Conservation (phyloP, 2,113 vertebrate genomes). For the Salminus brasiliensis region DNA sequence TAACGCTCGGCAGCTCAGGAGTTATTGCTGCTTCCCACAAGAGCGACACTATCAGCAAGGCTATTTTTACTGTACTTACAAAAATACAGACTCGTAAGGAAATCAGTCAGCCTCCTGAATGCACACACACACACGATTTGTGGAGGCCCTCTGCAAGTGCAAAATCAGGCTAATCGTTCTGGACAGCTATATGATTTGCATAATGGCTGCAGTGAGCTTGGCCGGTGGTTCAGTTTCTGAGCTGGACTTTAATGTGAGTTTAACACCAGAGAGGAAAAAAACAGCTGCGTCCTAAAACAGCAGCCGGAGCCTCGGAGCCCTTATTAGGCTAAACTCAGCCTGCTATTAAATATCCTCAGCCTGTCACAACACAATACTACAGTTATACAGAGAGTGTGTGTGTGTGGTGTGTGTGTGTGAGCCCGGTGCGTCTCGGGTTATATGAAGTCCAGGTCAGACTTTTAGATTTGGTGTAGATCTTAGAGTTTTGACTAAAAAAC, state of each 20-base stretch:
- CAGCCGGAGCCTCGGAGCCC: background rate
- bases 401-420: constrained; percentile 36
- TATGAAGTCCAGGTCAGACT: constrained; percentile 4
- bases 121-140: constrained; percentile 26
- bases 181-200: constrained; percentile 53
- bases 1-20: background rate
- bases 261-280: constrained; percentile 23
- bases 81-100: background rate
- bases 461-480: background rate
- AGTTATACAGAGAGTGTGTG: constrained; percentile 26
- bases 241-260: constrained; percentile 12
- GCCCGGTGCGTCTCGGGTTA: constrained; percentile 1
- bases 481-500: background rate
- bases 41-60: background rate
- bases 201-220: constrained; percentile 50
- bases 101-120: background rate
- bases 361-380: constrained; percentile 18
- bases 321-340: constrained; percentile 28
- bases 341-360: constrained; percentile 29
- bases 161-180: constrained; percentile 48
- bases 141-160: constrained; percentile 32
- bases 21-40: background rate
- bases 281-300: constrained; percentile 40
- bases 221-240: constrained; percentile 7
- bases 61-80: background rate